Percentiles rank a stretch among this genome's conserved stretches.
These are phyloP conservation scores for Stenolophus ochropezus DNA, from an alignment of 2,888 invertebrate species.

Conservation along the genomic window DNA sequence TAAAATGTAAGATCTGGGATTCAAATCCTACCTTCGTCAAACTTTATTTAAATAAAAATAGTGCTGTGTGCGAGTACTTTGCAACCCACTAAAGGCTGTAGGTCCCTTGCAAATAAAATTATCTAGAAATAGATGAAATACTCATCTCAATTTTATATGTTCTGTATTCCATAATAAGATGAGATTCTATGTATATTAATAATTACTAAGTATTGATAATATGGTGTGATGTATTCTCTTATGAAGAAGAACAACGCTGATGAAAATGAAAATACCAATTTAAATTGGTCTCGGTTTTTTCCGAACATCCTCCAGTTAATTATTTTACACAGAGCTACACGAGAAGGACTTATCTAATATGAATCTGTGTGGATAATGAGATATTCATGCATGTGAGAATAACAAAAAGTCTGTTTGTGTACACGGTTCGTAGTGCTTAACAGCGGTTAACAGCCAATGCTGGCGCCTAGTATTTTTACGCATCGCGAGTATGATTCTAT, in stretches of 20 bases:
- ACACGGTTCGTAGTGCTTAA: slow-evolving; percentile 26
- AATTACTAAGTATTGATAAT: no score
- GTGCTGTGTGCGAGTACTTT: no score
- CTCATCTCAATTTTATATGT: no score
- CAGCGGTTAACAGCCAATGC: slow-evolving; percentile 8
- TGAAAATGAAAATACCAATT: neutral
- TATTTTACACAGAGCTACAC: slow-evolving; percentile 32
- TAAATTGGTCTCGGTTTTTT: slow-evolving; percentile 22
- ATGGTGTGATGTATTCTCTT: neutral
- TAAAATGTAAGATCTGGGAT: no score
- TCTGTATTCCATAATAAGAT: no score
- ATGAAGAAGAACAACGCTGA: neutral
- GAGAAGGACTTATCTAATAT: slow-evolving; percentile 18
- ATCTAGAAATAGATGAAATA: no score
- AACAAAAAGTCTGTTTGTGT: slow-evolving; percentile 23
- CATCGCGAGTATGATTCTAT: neutral
- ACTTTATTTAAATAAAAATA: no score
- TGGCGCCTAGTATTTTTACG: slow-evolving; percentile 24
- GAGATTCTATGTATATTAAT: no score
- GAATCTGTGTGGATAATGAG: slow-evolving; percentile 31
- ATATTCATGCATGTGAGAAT: slow-evolving; percentile 36
- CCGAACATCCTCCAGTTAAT: slow-evolving; percentile 27
- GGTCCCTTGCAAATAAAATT: no score
- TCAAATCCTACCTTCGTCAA: no score
- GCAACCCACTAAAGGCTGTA: no score